Conservation (phyloP, 2,797 vertebrate genomes). For the Mus caroli region DNA sequence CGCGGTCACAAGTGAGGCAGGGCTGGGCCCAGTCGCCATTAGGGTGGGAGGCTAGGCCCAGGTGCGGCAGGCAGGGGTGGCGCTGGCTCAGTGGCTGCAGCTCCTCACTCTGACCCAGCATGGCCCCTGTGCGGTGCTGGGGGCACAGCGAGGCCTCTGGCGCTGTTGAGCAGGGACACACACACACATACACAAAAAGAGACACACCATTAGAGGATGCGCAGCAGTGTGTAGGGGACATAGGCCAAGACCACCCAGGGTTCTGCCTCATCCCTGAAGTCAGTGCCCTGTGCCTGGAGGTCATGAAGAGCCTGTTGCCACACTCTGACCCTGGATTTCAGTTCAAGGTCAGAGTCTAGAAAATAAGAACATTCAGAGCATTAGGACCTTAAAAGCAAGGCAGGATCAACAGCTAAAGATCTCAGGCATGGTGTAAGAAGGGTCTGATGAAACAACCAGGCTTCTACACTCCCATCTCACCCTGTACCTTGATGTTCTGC, state of each 20-base stretch:
- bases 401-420: neutral
- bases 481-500: neutral
- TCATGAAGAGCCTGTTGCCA: neutral
- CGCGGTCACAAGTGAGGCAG: conserved; percentile 83
- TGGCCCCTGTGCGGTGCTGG: conserved; percentile 77
- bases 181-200: conserved; percentile 80
- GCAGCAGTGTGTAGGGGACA: neutral
- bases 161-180: conserved; percentile 79
- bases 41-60: conserved; percentile 76
- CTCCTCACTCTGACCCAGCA: conserved; percentile 81
- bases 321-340: neutral
- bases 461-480: neutral
- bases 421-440: neutral
- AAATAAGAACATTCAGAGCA: neutral
- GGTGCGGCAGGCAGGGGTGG: conserved; percentile 81
- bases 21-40: conserved; percentile 79
- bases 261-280: neutral
- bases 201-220: conserved; percentile 76
- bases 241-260: neutral
- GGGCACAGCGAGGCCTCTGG: conserved; percentile 83
- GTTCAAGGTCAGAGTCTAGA: neutral
- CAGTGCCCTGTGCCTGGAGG: neutral
- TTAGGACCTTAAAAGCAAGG: neutral
- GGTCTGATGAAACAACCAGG: neutral
- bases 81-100: conserved; percentile 78